Percentiles rank a stretch among this genome's conserved stretches.
Evolutionary conservation across 2,113 vertebrate genomes (phyloP).

Genomic region (Oreocharis arfaki): DNA sequence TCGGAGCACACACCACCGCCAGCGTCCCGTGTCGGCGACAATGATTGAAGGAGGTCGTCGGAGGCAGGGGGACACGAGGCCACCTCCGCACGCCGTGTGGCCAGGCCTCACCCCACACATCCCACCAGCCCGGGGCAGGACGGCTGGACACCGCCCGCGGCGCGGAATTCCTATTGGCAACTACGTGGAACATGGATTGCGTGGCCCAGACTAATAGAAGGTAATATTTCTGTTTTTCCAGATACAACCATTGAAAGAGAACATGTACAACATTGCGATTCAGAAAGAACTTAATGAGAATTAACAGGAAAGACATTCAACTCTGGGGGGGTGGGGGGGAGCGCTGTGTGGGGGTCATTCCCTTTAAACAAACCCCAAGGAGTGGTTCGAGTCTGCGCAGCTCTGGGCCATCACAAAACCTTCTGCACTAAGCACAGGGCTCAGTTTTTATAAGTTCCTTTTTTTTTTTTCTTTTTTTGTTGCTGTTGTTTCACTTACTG

Average conservation of each 20-base stretch:
- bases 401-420: not conserved
- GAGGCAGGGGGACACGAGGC: not conserved
- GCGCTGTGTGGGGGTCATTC: not conserved
- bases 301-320: slow-evolving; percentile 57
- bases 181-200: slow-evolving; percentile 32
- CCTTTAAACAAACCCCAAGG: not conserved
- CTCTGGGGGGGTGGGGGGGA: not conserved
- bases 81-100: not conserved
- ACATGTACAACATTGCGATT: slow-evolving; percentile 41
- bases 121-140: not conserved
- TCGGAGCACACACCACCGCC: not conserved
- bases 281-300: slow-evolving; percentile 40
- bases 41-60: slow-evolving; percentile 22
- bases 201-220: slow-evolving; percentile 41
- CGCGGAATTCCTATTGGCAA: slow-evolving; percentile 55
- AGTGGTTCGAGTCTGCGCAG: not conserved
- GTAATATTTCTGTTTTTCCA: not conserved
- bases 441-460: not conserved
- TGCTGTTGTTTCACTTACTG: not conserved
- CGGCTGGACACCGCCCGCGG: not conserved
- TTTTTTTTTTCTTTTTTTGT: not conserved
- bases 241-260: slow-evolving; percentile 49
- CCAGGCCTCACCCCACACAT: not conserved
- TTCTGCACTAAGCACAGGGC: slow-evolving; percentile 2
- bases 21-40: not conserved